Percentiles rank a stretch among this genome's conserved stretches.
These are phyloP conservation scores for Phaonia tiefii DNA, from an alignment of 2,888 invertebrate genomes.

Conservation along the genomic window DNA sequence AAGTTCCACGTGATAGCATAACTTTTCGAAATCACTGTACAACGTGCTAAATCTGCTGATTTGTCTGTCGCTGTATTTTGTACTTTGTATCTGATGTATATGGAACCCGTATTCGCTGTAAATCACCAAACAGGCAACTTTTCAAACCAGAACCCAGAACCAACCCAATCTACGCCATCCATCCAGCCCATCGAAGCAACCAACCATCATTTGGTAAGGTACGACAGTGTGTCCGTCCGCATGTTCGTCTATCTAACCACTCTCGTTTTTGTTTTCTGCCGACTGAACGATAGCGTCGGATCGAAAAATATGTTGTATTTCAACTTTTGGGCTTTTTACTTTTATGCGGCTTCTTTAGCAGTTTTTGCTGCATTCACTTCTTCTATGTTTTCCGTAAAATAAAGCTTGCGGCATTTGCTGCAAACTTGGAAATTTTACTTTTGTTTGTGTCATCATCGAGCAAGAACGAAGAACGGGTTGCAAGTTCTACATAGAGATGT, in stretches of 20 bases:
- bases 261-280: slow-evolving; percentile 67
- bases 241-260: slow-evolving; percentile 55
- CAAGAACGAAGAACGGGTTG: slow-evolving; percentile 27
- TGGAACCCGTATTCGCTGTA: slow-evolving; percentile 59
- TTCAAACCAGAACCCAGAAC: slow-evolving; percentile 48
- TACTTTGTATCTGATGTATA: slow-evolving; percentile 9
- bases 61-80: slow-evolving; percentile 2
- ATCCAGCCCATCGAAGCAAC: slow-evolving; percentile 27
- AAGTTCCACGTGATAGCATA: no score
- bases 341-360: slow-evolving; percentile 65
- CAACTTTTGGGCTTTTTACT: slow-evolving; percentile 43
- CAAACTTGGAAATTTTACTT: slow-evolving; percentile 64
- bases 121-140: slow-evolving; percentile 38
- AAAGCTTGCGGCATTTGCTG: slow-evolving; percentile 63
- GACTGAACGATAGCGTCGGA: slow-evolving; percentile 31
- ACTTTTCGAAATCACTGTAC: no score
- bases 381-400: slow-evolving; percentile 11
- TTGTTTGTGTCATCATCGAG: slow-evolving; percentile 59
- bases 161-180: slow-evolving; percentile 17
- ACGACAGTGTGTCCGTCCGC: slow-evolving; percentile 12
- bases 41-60: no score
- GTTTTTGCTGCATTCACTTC: slow-evolving; percentile 59
- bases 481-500: slow-evolving; percentile 8
- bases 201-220: slow-evolving; percentile 32
- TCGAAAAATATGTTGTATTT: slow-evolving; percentile 2